These are phyloP conservation scores for Dendroctonus valens DNA, from an alignment of 1,140 invertebrate species.

Conservation along the genomic window DNA sequence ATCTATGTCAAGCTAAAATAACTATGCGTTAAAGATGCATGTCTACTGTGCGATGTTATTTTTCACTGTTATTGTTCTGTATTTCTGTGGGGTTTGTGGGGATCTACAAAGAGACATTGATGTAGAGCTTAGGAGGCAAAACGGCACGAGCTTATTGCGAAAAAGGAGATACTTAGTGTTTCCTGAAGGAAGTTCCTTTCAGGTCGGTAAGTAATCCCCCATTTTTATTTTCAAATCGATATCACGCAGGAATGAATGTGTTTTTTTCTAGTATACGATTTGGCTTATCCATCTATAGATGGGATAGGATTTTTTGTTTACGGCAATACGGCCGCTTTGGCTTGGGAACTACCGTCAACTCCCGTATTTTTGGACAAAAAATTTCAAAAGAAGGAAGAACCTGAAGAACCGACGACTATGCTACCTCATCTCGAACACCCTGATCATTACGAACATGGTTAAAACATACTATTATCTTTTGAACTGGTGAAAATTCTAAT, in stretches of 20 bases:
- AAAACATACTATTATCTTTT: background rate
- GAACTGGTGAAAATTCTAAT: background rate
- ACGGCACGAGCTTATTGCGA: slow-evolving; percentile 54
- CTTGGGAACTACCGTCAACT: slow-evolving; percentile 69
- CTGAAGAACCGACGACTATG: slow-evolving; percentile 15
- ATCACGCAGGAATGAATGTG: background rate
- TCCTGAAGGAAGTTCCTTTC: slow-evolving; percentile 62
- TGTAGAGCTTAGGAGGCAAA: slow-evolving; percentile 22
- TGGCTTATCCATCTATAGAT: slow-evolving; percentile 48
- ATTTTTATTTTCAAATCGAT: background rate
- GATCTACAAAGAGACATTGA: slow-evolving; percentile 33
- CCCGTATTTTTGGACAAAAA: slow-evolving; percentile 46
- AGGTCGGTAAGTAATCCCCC: slow-evolving; percentile 57
- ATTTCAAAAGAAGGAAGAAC: slow-evolving; percentile 39
- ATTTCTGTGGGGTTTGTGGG: background rate
- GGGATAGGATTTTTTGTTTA: slow-evolving; percentile 62
- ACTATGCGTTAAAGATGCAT: no score
- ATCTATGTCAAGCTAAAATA: no score
- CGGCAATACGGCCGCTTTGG: slow-evolving; percentile 70
- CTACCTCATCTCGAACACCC: slow-evolving; percentile 17
- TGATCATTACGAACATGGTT: slow-evolving; percentile 2
- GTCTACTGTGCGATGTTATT: no score
- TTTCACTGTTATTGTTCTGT: no score
- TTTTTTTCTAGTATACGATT: slow-evolving; percentile 19
- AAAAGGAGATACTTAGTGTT: slow-evolving; percentile 72